Percentiles rank a stretch among this genome's conserved stretches.
Evolutionary conservation across 2,888 invertebrate species (phyloP).

Genomic region (Brenthis daphne): DNA sequence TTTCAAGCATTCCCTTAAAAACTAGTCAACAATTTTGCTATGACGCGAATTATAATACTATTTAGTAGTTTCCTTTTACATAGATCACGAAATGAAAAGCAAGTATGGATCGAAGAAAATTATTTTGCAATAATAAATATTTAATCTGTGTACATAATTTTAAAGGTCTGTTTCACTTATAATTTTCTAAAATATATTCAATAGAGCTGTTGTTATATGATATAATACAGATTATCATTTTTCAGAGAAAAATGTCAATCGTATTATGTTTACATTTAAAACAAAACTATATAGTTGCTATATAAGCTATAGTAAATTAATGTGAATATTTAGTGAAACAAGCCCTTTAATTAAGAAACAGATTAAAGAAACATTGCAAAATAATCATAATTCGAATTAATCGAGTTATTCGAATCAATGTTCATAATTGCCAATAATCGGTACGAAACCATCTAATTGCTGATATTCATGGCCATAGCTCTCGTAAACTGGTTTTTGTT

Average conservation of each 20-base stretch:
- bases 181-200: not conserved
- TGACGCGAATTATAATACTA: not conserved
- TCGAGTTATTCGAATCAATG: constrained; percentile 47
- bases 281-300: not conserved
- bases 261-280: not conserved
- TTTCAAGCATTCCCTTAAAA: constrained; percentile 32
- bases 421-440: constrained; percentile 56
- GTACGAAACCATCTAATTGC: constrained; percentile 63
- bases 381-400: not conserved
- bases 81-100: not conserved
- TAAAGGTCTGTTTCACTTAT: too few relatives aligned
- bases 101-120: not conserved
- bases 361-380: not conserved
- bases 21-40: constrained; percentile 31
- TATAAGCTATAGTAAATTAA: not conserved
- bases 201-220: not conserved
- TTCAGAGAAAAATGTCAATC: constrained; percentile 9
- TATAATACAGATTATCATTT: constrained; percentile 3
- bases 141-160: not conserved
- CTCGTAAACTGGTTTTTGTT: constrained; percentile 33
- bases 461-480: constrained; percentile 49
- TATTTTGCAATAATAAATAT: constrained; percentile 6
- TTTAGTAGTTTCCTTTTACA: not conserved
- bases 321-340: not conserved
- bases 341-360: too few relatives aligned